Evolutionary conservation across 2,113 vertebrate genomes (phyloP), one percentile per base, ranked within the genome.

Genomic region (Vombatus ursinus): DNA sequence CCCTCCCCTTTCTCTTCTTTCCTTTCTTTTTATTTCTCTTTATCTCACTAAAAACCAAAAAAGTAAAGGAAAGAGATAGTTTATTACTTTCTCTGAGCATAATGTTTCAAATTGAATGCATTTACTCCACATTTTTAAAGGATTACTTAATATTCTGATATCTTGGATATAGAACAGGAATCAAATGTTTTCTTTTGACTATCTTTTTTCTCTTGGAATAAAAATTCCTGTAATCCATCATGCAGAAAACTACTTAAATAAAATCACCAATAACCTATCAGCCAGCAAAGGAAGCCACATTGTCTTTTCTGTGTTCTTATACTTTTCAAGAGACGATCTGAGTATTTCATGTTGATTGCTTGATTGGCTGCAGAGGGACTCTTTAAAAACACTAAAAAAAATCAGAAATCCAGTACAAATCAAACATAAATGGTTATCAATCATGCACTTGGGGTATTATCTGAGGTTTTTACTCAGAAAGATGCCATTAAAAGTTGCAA

Each of bases 291-390:
- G 96, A 97, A 98, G 96, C 97, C 96, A 93, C 97, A 97, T 97
- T 98, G 98, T 98, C 97, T 98, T 98, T 98, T 98, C 96, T 98
- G 96, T 98, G 98, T 98, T 98, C 98, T 98, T 98, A 91, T 98
- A 97, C 95, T 99, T 99, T 98, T 98, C 98, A 98, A 96, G 96
- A 98, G 95, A 97, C 98, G 97, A 98, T 98, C 98, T 98, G 97
- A 99, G 99, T 98, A 99, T 99, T 99, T 99, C 98, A 98, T 98
- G 98, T 99, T 99, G 99, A 99, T 99, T 98, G 98, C 97, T 98
- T 99, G 99, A 99, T 99, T 99, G 98, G 99, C 98, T 99, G 98
- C 99, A 98, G 96, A 98, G 99, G 99, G 99, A 99, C 99, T 98
- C 98, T 99, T 99, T 99, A 99, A 99, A 99, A 98, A 98, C 98